These are phyloP conservation scores for Anneissia japonica DNA, from an alignment of 35 echinoderm and acorn worm species.

Conservation along the genomic window DNA sequence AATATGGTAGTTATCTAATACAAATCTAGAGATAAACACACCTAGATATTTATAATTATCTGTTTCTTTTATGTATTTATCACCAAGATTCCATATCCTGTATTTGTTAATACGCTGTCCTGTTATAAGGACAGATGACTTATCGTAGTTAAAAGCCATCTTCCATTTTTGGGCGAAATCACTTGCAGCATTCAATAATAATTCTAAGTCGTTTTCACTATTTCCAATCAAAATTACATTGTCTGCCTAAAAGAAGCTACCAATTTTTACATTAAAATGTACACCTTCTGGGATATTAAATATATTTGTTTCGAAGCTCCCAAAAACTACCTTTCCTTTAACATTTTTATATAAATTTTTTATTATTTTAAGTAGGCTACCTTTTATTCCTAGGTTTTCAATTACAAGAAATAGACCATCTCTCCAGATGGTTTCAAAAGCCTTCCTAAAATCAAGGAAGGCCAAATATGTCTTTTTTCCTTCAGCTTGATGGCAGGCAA, in stretches of 20 bases:
- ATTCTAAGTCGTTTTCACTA: background rate
- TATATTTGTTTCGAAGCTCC: background rate
- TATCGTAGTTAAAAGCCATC: background rate
- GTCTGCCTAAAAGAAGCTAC: background rate
- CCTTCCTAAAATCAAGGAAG: background rate
- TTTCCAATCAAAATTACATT: background rate
- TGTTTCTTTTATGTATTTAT: background rate
- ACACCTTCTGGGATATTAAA: background rate
- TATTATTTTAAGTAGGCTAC: background rate
- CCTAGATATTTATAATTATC: slow-evolving; percentile 7
- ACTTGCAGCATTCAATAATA: background rate
- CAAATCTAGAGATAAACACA: background rate
- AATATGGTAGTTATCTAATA: background rate
- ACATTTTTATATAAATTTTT: background rate
- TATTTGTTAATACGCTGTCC: background rate
- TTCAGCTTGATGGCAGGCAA: background rate
- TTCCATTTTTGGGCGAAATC: background rate
- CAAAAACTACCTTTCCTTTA: slow-evolving; percentile 5
- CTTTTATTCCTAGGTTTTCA: background rate
- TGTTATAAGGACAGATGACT: slow-evolving; percentile 1
- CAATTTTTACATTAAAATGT: background rate
- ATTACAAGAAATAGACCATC: background rate
- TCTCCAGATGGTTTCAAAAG: too few species aligned
- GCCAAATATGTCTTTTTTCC: background rate
- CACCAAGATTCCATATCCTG: background rate